Evolutionary conservation across 1,140 invertebrate species (phyloP), one percentile per base, ranked within the genome.

Genomic region (Phymorhynchus buccinoides): DNA sequence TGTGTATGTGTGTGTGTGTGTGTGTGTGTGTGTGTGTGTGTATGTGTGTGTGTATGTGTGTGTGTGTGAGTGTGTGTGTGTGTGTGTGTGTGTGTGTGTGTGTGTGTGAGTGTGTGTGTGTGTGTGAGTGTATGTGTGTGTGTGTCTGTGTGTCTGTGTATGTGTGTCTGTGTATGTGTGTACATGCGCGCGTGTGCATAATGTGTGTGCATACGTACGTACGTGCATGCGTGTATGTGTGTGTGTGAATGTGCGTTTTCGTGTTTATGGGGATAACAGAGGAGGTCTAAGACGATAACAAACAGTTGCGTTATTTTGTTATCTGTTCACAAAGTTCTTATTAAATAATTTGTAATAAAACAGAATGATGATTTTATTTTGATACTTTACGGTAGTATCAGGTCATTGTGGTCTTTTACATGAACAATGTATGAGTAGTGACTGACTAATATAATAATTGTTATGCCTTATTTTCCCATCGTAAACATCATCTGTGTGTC

Each of bases 11-110:
- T n/a, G 18, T 30, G 18, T 22, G 18, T 30, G n/a, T 30, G 62
- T 66, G 62, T 66, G 62, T 66, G 62, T 66, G 62, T 66, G 62
- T 66, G 62, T 66, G n/a, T 66, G 62, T 66, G n/a, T 66, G 62
- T 66, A n/a, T 66, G 62, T 66, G 62, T 66, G 62, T 66, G 62
- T 1, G 62, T 1, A n/a, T 1, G 18, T 1, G 4, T 22, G 62
- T 0, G 62, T 66, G 62, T 1, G 18, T 7, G 1, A 0, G n/a
- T n/a, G 6, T 1, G 22, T n/a, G 2, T 7, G 62, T n/a, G 18
- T 66, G n/a, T 27, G 3, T 27, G 62, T 66, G 16, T 14, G 16
- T 71, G 6, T 71, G 30, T 7, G 14, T 37, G 16, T 32, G 30
- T 32, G n/a, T 35, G 30, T 71, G 66, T 35, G 68, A 18, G 30